A percentile compares a stretch with the other conserved stretches of the same genome.
Conservation (phyloP, 2,113 vertebrate genomes). For the Plecotus auritus region DNA sequence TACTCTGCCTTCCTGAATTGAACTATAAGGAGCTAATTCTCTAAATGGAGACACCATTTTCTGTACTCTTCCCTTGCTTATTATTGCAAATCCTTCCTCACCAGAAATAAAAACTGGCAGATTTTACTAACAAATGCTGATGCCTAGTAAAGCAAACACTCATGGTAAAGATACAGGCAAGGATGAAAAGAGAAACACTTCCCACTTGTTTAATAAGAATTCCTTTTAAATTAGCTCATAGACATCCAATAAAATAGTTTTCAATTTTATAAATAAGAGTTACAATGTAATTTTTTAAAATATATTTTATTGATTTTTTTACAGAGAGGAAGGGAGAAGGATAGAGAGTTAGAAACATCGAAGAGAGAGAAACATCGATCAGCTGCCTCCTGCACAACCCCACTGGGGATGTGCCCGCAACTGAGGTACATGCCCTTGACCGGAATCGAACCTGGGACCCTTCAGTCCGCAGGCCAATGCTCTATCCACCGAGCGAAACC, state of each 20-base stretch:
- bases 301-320: no score
- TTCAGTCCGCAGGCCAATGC: no score
- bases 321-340: no score
- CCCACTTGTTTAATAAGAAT: slow-evolving; percentile 27
- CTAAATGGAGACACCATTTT: not conserved
- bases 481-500: no score
- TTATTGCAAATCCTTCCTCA: not conserved
- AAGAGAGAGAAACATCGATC: no score
- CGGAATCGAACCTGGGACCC: no score
- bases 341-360: no score
- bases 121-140: not conserved
- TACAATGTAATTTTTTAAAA: not conserved
- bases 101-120: not conserved
- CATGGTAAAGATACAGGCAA: not conserved
- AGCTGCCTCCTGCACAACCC: no score
- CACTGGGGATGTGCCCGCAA: no score
- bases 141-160: not conserved
- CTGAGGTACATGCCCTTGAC: no score
- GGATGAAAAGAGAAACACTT: slow-evolving; percentile 1
- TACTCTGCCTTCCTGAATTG: not conserved
- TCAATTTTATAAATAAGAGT: slow-evolving; percentile 20
- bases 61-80: not conserved
- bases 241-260: slow-evolving; percentile 1
- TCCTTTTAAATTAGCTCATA: slow-evolving; percentile 18
- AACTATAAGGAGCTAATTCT: slow-evolving; percentile 13